Evolutionary conservation across 2,888 invertebrate species (phyloP), one percentile per base, ranked within the genome.

Genomic region (Crossocerus cetratus): DNA sequence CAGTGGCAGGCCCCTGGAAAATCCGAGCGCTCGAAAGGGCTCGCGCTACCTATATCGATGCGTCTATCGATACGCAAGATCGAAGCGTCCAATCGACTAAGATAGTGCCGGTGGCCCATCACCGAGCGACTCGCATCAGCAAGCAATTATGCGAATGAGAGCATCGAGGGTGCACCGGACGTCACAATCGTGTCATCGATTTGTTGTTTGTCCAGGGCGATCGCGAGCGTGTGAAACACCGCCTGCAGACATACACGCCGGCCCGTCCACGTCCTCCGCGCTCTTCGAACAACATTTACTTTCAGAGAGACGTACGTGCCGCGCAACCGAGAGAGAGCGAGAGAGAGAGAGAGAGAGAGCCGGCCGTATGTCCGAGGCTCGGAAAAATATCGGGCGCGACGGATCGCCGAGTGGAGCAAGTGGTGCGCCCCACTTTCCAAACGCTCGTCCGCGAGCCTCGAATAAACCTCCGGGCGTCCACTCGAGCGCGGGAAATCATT

Each of bases 261-360:
- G 32, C 49, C 59, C 63, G 63, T 74, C 59, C 55, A 71, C 59
- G 58, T 62, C 32, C 8, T 4, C 32, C 8, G 55, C 67, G 55
- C 67, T 74, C 64, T 72, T 66, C 69, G 72, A 80, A 79, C 79
- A 81, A 69, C 71, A 65, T 78, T 81, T 68, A 72, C 49, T 65
- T 54, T 69, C 67, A 66, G 71, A 58, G 71, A 58, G 66, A 71
- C 23, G 56, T 42, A 65, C 66, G 67, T 66, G 69, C 55, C 43
- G 63, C 59, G n/a, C n/a, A n/a, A n/a, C n/a, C n/a, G n/a, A n/a
- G n/a, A n/a, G n/a, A n/a, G n/a, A n/a, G n/a, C n/a, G n/a, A n/a
- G n/a, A n/a, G n/a, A n/a, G n/a, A n/a, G n/a, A n/a, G n/a, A n/a
- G n/a, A n/a, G n/a, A n/a, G 18, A 14, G 13, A 49, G 22, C 49